Evolutionary conservation across 2,797 vertebrate species (phyloP).

Genomic region (Scomberomorus guttatus): DNA sequence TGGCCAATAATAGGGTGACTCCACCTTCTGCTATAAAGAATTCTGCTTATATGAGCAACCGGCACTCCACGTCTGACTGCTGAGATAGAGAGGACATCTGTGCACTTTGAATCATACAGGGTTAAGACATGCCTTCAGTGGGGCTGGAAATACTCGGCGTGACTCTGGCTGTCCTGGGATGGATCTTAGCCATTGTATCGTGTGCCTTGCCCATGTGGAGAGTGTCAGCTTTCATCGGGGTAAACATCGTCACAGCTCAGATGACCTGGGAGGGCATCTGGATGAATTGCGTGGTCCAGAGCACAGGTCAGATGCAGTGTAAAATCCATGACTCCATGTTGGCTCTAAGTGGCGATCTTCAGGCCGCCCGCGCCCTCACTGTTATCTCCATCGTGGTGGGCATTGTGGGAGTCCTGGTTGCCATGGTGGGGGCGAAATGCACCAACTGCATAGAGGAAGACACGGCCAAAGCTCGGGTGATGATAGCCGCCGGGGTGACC

Average conservation of each 20-base stretch:
- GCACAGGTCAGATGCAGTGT: constrained; percentile 91
- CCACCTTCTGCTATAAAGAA: constrained; percentile 71
- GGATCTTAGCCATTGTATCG: constrained; percentile 87
- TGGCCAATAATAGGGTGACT: constrained; percentile 73
- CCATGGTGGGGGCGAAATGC: constrained; percentile 92
- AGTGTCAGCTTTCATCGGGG: constrained; percentile 91
- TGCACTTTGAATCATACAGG: background rate
- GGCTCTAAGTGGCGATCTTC: constrained; percentile 88
- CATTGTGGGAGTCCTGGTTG: constrained; percentile 87
- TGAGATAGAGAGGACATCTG: background rate
- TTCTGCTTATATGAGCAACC: constrained; percentile 49
- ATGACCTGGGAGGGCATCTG: constrained; percentile 91
- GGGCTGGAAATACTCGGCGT: constrained; percentile 92
- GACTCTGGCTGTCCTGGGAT: constrained; percentile 87
- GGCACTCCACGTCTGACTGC: background rate
- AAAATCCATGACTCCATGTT: constrained; percentile 91
- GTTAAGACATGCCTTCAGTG: constrained; percentile 83
- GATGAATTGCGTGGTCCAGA: constrained; percentile 92
- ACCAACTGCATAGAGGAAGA: constrained; percentile 94
- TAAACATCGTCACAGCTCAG: constrained; percentile 91
- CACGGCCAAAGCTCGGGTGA: constrained; percentile 90
- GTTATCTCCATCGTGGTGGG: constrained; percentile 90
- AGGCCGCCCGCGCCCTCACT: constrained; percentile 91
- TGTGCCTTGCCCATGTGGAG: constrained; percentile 93
- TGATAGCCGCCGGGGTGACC: constrained; percentile 87